Evolutionary conservation across 2,797 vertebrate species (phyloP).

Genomic region (Pampus argenteus): DNA sequence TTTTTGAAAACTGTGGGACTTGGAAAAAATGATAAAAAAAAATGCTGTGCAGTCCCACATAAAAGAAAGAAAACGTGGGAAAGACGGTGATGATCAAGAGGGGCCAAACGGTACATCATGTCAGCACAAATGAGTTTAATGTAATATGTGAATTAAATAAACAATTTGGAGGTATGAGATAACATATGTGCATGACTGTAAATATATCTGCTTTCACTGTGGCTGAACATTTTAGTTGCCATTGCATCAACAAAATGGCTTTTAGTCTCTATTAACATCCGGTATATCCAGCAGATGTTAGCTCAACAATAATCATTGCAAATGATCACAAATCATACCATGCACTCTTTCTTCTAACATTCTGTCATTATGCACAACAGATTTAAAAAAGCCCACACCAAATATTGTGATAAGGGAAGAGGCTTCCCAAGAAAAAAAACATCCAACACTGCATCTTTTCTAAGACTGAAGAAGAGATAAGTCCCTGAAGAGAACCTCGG

Average conservation of each 20-base stretch:
- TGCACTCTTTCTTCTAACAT: not conserved
- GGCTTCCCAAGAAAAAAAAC: slow-evolving; percentile 31
- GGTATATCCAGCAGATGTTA: slow-evolving; percentile 14
- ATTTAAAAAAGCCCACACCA: slow-evolving; percentile 27
- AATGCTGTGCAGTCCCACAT: no score
- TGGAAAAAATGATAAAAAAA: no score
- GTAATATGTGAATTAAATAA: not conserved
- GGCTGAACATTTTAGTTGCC: slow-evolving; percentile 1
- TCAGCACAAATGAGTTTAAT: not conserved
- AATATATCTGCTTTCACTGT: slow-evolving; percentile 11
- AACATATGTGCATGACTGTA: not conserved
- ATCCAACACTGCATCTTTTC: slow-evolving; percentile 45
- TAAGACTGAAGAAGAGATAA: slow-evolving; percentile 47
- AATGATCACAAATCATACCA: not conserved
- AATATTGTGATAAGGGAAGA: slow-evolving; percentile 37
- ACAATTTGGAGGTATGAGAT: not conserved
- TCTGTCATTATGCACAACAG: slow-evolving; percentile 17
- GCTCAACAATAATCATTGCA: slow-evolving; percentile 5
- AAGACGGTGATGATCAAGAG: not conserved
- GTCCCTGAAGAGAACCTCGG: slow-evolving; percentile 47
- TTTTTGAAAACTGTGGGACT: no score
- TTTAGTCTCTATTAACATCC: slow-evolving; percentile 31
- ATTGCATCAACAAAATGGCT: slow-evolving; percentile 22
- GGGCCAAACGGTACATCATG: not conserved
- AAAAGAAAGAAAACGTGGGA: not conserved